Conservation (phyloP, 2,797 vertebrate species). For the Eurystomus glaucurus region DNA sequence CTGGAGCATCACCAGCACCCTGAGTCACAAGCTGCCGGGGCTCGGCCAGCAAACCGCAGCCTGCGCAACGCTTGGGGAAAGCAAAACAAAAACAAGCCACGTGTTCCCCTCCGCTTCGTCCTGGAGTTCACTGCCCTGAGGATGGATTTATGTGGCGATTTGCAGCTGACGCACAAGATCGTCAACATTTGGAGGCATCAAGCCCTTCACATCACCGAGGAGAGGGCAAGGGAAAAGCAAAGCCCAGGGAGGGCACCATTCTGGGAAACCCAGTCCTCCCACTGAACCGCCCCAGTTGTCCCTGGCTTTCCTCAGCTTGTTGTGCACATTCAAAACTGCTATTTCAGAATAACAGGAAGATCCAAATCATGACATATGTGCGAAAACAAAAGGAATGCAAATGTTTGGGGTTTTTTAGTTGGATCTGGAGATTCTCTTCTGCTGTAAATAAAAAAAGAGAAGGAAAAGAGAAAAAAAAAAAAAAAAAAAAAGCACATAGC, state of each 20-base stretch:
- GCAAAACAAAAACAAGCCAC: not conserved
- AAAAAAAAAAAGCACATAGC: too few relatives aligned
- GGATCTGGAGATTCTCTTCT: not conserved
- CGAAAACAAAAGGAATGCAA: conserved; percentile 54
- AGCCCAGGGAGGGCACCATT: not conserved
- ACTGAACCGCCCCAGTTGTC: not conserved
- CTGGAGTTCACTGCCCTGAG: fast-evolving
- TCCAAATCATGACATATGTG: not conserved
- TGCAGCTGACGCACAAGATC: not conserved
- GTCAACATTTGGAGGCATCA: fast-evolving
- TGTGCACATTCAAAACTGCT: not conserved
- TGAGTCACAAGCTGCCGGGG: not conserved
- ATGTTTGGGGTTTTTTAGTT: not conserved
- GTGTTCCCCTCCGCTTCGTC: fast-evolving
- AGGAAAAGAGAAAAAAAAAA: too few relatives aligned
- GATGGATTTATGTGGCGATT: not conserved
- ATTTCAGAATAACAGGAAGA: not conserved
- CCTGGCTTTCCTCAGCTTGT: not conserved
- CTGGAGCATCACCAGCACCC: not conserved
- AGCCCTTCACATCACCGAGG: not conserved
- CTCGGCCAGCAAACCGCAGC: not conserved
- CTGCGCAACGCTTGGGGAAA: not conserved
- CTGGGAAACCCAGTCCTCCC: not conserved
- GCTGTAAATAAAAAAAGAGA: not conserved
- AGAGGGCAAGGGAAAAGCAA: not conserved